A percentile compares a stretch with the other conserved stretches of the same genome.
Evolutionary conservation across 2,888 invertebrate genomes (phyloP).

Genomic region (Plagodis dolabraria): DNA sequence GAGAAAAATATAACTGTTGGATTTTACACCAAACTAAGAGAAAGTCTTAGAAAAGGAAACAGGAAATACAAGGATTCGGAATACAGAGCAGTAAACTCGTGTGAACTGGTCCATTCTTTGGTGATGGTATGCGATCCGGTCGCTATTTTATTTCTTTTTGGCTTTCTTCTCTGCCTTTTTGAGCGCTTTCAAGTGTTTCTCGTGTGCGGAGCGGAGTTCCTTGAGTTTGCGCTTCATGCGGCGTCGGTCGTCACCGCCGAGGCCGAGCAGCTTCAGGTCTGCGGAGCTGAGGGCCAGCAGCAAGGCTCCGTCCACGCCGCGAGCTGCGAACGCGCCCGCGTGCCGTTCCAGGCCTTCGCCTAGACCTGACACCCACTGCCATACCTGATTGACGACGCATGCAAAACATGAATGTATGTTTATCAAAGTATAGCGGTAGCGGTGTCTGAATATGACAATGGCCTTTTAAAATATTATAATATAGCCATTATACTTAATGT

Average conservation of each 20-base stretch:
- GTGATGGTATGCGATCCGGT: conserved; percentile 43
- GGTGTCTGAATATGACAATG: too few relatives aligned
- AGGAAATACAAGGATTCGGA: conserved; percentile 32
- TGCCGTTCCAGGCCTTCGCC: conserved; percentile 95
- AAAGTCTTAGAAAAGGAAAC: background rate
- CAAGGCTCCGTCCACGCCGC: conserved; percentile 94
- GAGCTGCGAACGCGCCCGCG: conserved; percentile 94
- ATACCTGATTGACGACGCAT: conserved; percentile 86
- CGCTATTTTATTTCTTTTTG: conserved; percentile 85
- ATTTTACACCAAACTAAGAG: conserved; percentile 5
- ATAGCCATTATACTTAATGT: too few relatives aligned
- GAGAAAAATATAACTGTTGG: background rate
- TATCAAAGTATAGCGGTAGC: too few relatives aligned
- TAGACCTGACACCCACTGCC: conserved; percentile 94
- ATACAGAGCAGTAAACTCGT: conserved; percentile 33
- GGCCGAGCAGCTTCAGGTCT: conserved; percentile 94
- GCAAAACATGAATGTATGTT: background rate
- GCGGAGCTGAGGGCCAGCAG: conserved; percentile 95
- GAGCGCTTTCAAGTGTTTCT: conserved; percentile 94
- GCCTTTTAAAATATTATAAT: too few relatives aligned
- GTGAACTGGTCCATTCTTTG: conserved; percentile 58
- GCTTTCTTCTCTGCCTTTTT: conserved; percentile 94
- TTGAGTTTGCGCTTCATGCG: conserved; percentile 93
- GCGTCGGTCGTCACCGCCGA: conserved; percentile 92
- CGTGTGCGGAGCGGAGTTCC: conserved; percentile 91